A percentile compares a stretch with the other conserved stretches of the same genome.
Evolutionary conservation across 2,797 vertebrate species (phyloP).

Genomic region (Myripristis jacobus): DNA sequence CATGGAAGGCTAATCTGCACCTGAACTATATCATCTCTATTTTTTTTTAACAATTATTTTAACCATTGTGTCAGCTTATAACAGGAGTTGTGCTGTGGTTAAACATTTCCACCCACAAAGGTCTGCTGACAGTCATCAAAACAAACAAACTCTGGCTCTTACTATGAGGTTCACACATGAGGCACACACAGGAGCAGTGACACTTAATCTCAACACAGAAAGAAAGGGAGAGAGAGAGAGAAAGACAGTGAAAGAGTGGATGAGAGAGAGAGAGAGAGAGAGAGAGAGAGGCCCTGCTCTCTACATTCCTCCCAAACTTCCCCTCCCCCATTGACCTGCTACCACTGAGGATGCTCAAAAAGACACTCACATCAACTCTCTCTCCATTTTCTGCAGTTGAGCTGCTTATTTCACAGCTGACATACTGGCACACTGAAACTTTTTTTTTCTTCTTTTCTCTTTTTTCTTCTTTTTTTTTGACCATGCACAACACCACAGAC

Average conservation of each 20-base stretch:
- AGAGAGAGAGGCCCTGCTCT: constrained; percentile 81
- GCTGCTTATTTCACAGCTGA: constrained; percentile 58
- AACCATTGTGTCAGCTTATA: constrained; percentile 56
- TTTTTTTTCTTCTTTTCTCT: no score
- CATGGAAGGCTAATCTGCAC: constrained; percentile 16
- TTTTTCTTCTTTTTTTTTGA: no score
- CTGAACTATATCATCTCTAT: constrained; percentile 16
- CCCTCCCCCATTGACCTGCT: constrained; percentile 78
- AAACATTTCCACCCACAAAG: constrained; percentile 68
- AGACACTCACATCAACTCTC: constrained; percentile 60
- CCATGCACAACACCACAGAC: constrained; percentile 52
- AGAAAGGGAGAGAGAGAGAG: constrained; percentile 34
- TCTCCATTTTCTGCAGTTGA: constrained; percentile 17
- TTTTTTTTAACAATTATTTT: constrained; percentile 53
- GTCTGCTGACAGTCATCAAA: constrained; percentile 69
- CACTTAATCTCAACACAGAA: constrained; percentile 73
- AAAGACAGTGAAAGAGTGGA: constrained; percentile 38
- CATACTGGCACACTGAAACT: constrained; percentile 35
- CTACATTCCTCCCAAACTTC: constrained; percentile 87
- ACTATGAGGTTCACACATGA: constrained; percentile 63
- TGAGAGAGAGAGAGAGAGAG: constrained; percentile 45
- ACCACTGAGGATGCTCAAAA: constrained; percentile 80
- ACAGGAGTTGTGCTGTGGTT: constrained; percentile 67
- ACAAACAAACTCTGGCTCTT: constrained; percentile 71
- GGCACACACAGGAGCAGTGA: constrained; percentile 67